These are phyloP conservation scores for Eriocheir sinensis DNA, from an alignment of 1,140 invertebrate species.

Conservation along the genomic window DNA sequence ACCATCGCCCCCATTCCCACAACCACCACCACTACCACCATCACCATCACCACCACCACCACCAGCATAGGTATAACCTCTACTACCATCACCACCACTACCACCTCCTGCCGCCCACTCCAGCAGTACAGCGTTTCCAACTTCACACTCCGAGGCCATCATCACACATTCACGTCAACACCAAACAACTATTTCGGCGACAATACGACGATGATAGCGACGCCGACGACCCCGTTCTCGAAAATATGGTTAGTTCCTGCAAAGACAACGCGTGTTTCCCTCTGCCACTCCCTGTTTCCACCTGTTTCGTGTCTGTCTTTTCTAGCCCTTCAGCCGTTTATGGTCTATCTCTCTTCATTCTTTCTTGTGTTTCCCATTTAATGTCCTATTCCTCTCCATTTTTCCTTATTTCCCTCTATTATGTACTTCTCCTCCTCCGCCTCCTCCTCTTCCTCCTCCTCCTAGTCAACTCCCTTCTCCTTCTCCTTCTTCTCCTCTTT, in stretches of 20 bases:
- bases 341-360: not conserved
- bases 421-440: not conserved
- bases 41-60: slow-evolving; percentile 9
- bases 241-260: not conserved
- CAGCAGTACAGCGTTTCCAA: not conserved
- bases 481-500: slow-evolving; percentile 5
- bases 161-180: not conserved
- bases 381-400: not conserved
- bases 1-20: too few relatives aligned
- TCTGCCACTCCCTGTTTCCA: not conserved
- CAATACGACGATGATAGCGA: not conserved
- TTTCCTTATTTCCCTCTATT: not conserved
- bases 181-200: not conserved
- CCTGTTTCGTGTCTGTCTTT: not conserved
- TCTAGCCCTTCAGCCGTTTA: not conserved
- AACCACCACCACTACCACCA: not conserved
- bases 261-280: slow-evolving; percentile 1
- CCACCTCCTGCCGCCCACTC: not conserved
- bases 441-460: slow-evolving; percentile 2
- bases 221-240: not conserved
- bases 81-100: not conserved
- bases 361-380: not conserved
- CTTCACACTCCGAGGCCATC: not conserved
- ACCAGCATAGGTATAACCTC: not conserved
- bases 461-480: not conserved